Conservation (phyloP, 2,888 invertebrate genomes). For the Villa cingulata region DNA sequence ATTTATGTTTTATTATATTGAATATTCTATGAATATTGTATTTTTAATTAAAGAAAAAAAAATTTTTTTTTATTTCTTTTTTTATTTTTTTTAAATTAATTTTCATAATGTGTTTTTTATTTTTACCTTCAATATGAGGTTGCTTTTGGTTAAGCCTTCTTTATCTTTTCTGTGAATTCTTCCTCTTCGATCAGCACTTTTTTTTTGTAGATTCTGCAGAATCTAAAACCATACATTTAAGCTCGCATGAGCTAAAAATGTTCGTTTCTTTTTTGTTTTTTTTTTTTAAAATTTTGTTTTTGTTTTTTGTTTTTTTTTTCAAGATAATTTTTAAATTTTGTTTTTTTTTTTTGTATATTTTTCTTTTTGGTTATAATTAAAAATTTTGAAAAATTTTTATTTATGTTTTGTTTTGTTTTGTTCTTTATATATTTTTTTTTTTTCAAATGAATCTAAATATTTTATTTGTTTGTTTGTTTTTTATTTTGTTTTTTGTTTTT, state of each 20-base stretch:
- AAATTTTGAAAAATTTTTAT: no score
- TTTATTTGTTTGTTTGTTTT: no score
- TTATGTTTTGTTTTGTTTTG: no score
- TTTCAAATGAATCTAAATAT: no score
- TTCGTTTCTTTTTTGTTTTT: slow-evolving; percentile 14
- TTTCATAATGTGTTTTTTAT: not conserved
- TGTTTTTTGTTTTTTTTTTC: not conserved
- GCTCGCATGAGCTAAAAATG: slow-evolving; percentile 33
- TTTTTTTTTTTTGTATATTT: no score
- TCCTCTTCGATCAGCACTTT: slow-evolving; percentile 94
- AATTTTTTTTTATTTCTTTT: not conserved
- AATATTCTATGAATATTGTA: no score
- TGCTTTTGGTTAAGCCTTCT: slow-evolving; percentile 93
- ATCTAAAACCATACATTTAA: slow-evolving; percentile 66
- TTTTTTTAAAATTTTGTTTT: not conserved
- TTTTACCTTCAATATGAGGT: slow-evolving; percentile 95
- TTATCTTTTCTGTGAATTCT: slow-evolving; percentile 90
- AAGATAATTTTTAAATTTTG: no score
- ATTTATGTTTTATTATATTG: slow-evolving; percentile 12
- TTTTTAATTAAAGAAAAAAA: slow-evolving; percentile 7
- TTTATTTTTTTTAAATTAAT: not conserved
- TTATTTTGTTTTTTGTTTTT: no score
- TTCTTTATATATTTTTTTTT: no score
- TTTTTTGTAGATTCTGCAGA: slow-evolving; percentile 98
- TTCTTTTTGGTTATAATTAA: no score